Base-by-base conservation (phyloP, 2,797 vertebrate genomes). In the Myoxocephalus aenaeus region DNA sequence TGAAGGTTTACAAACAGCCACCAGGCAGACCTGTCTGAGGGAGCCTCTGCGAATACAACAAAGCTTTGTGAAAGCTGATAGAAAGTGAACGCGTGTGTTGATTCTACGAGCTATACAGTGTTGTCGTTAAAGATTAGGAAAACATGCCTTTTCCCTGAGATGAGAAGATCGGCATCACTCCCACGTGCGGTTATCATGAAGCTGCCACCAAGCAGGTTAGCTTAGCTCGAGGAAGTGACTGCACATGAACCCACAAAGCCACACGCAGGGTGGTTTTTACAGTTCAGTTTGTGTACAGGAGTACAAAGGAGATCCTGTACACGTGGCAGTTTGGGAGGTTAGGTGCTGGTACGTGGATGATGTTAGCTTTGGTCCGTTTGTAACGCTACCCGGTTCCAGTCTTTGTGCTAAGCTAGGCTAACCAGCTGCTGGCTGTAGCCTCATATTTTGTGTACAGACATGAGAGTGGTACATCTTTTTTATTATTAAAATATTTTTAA, bases 251-350 rank as follows among this genome's bases (percentile, higher is more conserved):
- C 61, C 22, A 38, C 64, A 48, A 78, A 74, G 50, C 32, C 32
- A 0, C n/a, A 50, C 27, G 1, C 15, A 0, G 8, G 50, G 12
- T n/a, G 3, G 3, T 5, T 63, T 36, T 53, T 22, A 57, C 34
- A 65, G 51, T 14, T 72, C 25, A 34, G 22, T 20, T 7, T 81
- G 57, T 85, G 58, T 42, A 36, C 50, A 64, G 12, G 32, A 75
- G n/a, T n/a, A 65, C 10, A 44, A 36, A 51, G 29, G 2, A 7
- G 3, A 66, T 15, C 34, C 1, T 22, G n/a, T n/a, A n/a, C n/a
- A 17, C 2, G 0, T 42, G 34, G 57, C 32, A 7, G 46, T 17
- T 32, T 6, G 0, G 29, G 0, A 61, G 36, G 1, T 61, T 10
- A 12, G 40, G 4, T 54, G 12, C 25, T 34, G n/a, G 29, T 0